Evolutionary conservation across 2,888 invertebrate species (phyloP).

Genomic region (Cataglyphis albicans): DNA sequence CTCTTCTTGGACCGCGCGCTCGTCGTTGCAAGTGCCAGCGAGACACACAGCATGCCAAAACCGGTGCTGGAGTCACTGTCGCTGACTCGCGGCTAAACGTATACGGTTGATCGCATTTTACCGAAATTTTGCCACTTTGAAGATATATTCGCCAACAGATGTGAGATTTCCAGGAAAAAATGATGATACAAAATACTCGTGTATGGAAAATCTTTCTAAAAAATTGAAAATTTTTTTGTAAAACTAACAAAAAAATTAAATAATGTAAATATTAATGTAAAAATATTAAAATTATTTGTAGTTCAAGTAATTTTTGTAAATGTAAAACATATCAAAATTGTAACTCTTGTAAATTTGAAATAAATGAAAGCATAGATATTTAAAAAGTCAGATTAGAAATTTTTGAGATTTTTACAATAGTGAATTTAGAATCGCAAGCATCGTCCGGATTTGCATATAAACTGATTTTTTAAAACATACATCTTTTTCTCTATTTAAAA

Average conservation of each 20-base stretch:
- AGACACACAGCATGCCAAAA: slow-evolving; percentile 30
- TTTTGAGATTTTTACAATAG: not conserved
- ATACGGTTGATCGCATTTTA: slow-evolving; percentile 30
- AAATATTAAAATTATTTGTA: not conserved
- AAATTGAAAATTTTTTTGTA: not conserved
- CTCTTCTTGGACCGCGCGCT: slow-evolving; percentile 36
- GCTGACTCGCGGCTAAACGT: slow-evolving; percentile 32
- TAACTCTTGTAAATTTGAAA: not conserved
- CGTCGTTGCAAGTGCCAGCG: slow-evolving; percentile 41
- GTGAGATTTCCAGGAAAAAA: not conserved
- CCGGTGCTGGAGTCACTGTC: slow-evolving; percentile 27
- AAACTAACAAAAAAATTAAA: not conserved
- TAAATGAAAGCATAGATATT: not conserved
- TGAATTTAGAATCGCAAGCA: not conserved
- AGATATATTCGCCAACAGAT: slow-evolving; percentile 14
- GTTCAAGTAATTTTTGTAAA: not conserved
- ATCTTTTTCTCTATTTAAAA: slow-evolving; percentile 2
- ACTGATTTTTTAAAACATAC: slow-evolving; percentile 26
- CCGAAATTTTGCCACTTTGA: slow-evolving; percentile 43
- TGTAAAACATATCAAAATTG: not conserved
- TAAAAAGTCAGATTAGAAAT: slow-evolving; percentile 1
- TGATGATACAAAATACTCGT: not conserved
- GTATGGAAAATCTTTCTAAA: not conserved
- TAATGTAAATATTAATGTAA: not conserved
- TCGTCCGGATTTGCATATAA: slow-evolving; percentile 10